Percentiles rank a stretch among this genome's conserved stretches.
phyloP scores from a whole-genome alignment of 1,140 invertebrate species.

The Drusus annulatus region DNA sequence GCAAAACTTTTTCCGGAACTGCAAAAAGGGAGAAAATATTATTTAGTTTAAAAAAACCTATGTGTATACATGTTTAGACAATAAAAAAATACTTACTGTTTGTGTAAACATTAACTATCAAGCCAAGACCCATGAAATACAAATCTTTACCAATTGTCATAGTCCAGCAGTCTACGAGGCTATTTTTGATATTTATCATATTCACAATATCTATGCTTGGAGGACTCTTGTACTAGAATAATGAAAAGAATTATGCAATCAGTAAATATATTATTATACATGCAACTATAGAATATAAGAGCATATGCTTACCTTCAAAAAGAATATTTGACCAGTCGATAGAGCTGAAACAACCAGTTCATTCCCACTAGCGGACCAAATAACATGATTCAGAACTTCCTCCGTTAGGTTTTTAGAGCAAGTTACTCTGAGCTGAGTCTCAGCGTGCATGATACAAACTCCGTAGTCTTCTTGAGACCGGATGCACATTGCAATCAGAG shows the following conservation, averaged over 20 bases:
- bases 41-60: no score
- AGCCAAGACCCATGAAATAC: slow-evolving; percentile 31
- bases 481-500: slow-evolving; percentile 63
- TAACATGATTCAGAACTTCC: slow-evolving; percentile 64
- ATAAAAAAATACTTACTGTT: slow-evolving; percentile 39
- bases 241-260: not conserved
- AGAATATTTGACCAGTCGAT: slow-evolving; percentile 66
- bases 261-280: no score
- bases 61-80: no score
- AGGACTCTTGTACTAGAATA: slow-evolving; percentile 27
- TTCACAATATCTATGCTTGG: slow-evolving; percentile 34
- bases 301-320: slow-evolving; percentile 62
- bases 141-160: slow-evolving; percentile 31
- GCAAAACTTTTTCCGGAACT: slow-evolving; percentile 39
- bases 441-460: slow-evolving; percentile 57
- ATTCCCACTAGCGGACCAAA: slow-evolving; percentile 64
- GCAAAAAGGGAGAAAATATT: not conserved
- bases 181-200: slow-evolving; percentile 28
- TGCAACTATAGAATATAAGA: no score
- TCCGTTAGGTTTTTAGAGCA: slow-evolving; percentile 64
- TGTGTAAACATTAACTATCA: slow-evolving; percentile 38
- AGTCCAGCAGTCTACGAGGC: slow-evolving; percentile 20
- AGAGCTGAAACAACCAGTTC: slow-evolving; percentile 64
- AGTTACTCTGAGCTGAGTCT: slow-evolving; percentile 31
- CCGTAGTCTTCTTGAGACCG: slow-evolving; percentile 62